Base-by-base conservation (phyloP, 2,888 invertebrate genomes). In the Mimumesa dahlbomi region DNA sequence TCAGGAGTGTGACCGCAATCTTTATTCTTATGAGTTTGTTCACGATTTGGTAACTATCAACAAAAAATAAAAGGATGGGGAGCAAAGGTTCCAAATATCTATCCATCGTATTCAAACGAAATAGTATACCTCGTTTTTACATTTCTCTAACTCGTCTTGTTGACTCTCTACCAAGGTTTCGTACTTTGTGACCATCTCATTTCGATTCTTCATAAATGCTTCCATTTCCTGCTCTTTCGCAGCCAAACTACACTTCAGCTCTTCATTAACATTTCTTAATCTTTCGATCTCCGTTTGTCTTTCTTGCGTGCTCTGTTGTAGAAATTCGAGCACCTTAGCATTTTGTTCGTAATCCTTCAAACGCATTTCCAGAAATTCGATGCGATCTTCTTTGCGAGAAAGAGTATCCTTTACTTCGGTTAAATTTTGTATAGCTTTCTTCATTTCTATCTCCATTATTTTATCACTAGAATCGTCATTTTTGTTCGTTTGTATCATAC, bases 151-250 rank as follows among this genome's bases (percentile, higher is more conserved):
- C 14, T 88, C 87, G 6, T 84, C 81, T 36, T 81, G 79, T 14
- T 80, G 74, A 3, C 56, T 67, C 57, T 82, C 78, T 2, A 87
- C 82, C 25, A 85, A 73, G 22, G 50, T 54, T 46, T 88, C 88
- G 22, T 86, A 87, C 34, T 82, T 83, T 0, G 43, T 42, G 2
- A 86, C 73, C 9, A 79, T 84, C 7, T 81, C 80, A 45, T 87
- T 79, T 16, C 87, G 77, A 62, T 88, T 83, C 42, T 71, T 81
- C 54, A 59, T 79, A 34, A 87, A 88, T 1, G 79, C 49, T 21
- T 83, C 78, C 77, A 87, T 81, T 59, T 88, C 87, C 1, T 54
- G 74, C 4, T 85, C 82, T 21, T 81, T 83, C 13, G 80, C 73
- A 1, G 48, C 29, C 0, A 87, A 13, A 18, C 22, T 52, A 1